Percentiles rank a stretch among this genome's conserved stretches.
These are phyloP conservation scores for Spizaetus ornatus DNA, from an alignment of 2,113 vertebrate genomes.

Conservation along the genomic window DNA sequence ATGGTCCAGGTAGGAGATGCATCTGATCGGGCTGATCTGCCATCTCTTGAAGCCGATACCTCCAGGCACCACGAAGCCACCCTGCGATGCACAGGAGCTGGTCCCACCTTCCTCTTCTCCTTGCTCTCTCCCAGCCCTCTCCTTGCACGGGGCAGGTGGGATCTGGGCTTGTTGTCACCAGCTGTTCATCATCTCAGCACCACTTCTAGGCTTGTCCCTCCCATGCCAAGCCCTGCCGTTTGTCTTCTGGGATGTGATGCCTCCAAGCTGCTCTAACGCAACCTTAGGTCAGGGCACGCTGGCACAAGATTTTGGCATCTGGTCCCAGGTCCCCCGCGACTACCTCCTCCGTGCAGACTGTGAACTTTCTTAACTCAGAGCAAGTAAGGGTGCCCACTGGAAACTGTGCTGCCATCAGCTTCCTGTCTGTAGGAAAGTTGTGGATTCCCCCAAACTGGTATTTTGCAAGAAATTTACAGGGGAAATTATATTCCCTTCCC, in stretches of 20 bases:
- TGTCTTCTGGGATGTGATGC: not conserved
- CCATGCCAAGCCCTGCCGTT: not conserved
- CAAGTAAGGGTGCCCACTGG: not conserved
- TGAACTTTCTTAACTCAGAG: not conserved
- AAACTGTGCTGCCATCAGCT: not conserved
- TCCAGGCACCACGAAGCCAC: not conserved
- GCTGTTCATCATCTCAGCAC: not conserved
- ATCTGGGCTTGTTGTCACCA: not conserved
- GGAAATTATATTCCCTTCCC: not conserved
- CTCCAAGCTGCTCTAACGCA: not conserved
- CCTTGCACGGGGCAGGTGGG: rapidly evolving
- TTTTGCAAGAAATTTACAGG: not conserved
- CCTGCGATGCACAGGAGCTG: not conserved
- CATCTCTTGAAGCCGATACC: not conserved
- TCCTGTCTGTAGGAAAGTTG: not conserved
- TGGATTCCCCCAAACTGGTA: not conserved
- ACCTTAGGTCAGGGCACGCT: not conserved
- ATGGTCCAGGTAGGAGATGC: not conserved
- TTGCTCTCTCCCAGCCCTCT: not conserved
- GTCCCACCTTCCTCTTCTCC: not conserved
- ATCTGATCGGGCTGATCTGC: not conserved
- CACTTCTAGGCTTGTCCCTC: not conserved
- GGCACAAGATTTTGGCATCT: not conserved
- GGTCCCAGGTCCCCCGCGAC: rapidly evolving
- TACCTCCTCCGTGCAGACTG: not conserved